Percentiles rank a stretch among this genome's conserved stretches.
Conservation (phyloP, 37 sponge, comb jelly and placozoan species). For the Agelas oroides region DNA sequence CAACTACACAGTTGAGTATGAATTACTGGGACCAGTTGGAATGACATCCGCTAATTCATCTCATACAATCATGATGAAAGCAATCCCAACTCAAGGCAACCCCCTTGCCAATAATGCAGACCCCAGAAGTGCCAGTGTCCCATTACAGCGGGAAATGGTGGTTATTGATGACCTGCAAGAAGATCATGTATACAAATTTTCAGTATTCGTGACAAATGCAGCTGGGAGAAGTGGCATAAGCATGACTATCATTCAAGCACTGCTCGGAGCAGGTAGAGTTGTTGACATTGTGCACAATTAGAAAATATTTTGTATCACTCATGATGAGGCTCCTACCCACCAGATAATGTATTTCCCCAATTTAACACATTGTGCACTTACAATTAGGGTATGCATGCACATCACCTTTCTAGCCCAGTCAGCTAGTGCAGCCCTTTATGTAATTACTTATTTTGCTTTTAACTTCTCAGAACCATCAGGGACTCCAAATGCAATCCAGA, state of each 20-base stretch:
- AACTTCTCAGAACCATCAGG: constrained; percentile 33
- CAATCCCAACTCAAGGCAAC: background rate
- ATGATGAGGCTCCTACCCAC: no score
- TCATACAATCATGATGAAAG: no score
- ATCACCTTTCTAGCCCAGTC: no score
- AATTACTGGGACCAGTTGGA: background rate
- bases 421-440: no score
- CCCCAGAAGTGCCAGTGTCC: background rate
- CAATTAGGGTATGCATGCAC: no score
- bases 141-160: background rate
- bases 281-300: no score
- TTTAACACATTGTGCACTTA: no score
- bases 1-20: background rate
- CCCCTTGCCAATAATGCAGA: background rate
- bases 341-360: no score
- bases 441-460: no score
- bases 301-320: no score
- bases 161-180: constrained; percentile 1
- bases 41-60: background rate
- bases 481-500: constrained; percentile 16
- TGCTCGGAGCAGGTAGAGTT: no score
- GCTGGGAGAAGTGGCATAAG: constrained; percentile 1
- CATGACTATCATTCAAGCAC: no score
- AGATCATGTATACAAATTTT: background rate
- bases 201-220: background rate